phyloP scores from a whole-genome alignment of 2,113 vertebrate genomes.

The Cavia porcellus region DNA sequence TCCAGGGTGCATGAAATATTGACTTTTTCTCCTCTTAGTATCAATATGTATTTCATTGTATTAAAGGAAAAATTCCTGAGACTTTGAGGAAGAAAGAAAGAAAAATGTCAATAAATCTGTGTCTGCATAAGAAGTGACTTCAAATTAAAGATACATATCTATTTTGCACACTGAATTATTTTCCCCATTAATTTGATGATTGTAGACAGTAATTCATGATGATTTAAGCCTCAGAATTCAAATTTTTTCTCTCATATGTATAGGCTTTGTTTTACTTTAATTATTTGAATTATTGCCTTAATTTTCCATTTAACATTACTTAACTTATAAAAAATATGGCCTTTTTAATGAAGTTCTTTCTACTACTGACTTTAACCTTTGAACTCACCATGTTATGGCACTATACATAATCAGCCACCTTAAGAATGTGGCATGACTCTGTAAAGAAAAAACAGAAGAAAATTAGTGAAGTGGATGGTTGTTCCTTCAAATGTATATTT shows the following conservation, averaged over 20 bases:
- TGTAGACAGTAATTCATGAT: slow-evolving; percentile 69
- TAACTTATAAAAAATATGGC: too few species aligned
- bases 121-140: slow-evolving; percentile 49
- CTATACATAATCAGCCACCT: slow-evolving; percentile 55
- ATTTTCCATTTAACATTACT: slow-evolving; percentile 76
- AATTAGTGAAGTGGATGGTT: background rate
- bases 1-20: background rate
- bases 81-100: background rate
- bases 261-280: slow-evolving; percentile 76
- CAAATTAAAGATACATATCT: background rate
- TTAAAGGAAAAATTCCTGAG: background rate
- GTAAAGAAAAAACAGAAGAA: background rate
- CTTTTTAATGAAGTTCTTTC: slow-evolving; percentile 67
- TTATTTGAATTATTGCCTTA: slow-evolving; percentile 81
- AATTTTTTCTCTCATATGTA: slow-evolving; percentile 30
- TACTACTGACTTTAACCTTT: slow-evolving; percentile 66
- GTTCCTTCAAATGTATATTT: background rate
- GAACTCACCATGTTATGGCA: slow-evolving; percentile 19
- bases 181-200: slow-evolving; percentile 60
- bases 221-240: slow-evolving; percentile 61
- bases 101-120: slow-evolving; percentile 52
- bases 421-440: slow-evolving; percentile 6
- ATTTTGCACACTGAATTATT: slow-evolving; percentile 59
- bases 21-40: background rate
- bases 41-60: slow-evolving; percentile 1